phyloP scores from a whole-genome alignment of 2,888 invertebrate species.

The Drosophila kambysellisi region DNA sequence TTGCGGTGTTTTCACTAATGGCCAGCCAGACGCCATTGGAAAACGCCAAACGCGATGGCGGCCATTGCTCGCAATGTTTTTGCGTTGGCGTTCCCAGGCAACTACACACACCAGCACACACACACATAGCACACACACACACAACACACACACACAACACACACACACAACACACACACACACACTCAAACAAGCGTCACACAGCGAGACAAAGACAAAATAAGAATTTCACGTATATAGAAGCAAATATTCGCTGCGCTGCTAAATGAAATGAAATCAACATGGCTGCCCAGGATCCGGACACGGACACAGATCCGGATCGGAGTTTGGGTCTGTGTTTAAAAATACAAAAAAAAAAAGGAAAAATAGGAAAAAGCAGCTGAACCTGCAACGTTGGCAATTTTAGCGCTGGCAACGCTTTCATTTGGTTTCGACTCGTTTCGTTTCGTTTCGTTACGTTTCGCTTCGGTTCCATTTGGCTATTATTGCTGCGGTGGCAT shows the following conservation, averaged over 20 bases:
- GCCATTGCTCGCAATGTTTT: conserved; percentile 67
- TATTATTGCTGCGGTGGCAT: conserved; percentile 28
- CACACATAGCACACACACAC: neutral
- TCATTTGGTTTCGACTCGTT: conserved; percentile 54
- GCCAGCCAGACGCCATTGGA: conserved; percentile 71
- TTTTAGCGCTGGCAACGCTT: conserved; percentile 61
- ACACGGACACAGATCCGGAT: conserved; percentile 21
- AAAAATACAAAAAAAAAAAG: conserved; percentile 3
- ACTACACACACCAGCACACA: conserved; percentile 26
- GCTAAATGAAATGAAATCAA: conserved; percentile 79
- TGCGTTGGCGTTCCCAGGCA: conserved; percentile 62
- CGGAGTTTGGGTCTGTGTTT: conserved; percentile 7
- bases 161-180: conserved; percentile 1
- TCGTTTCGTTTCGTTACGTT: conserved; percentile 32
- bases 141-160: conserved; percentile 13
- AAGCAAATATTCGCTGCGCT: conserved; percentile 34
- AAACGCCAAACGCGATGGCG: conserved; percentile 51
- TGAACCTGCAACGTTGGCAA: conserved; percentile 75
- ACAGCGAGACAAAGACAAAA: conserved; percentile 42
- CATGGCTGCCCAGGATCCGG: conserved; percentile 71
- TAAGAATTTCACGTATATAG: conserved; percentile 35
- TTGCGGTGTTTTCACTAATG: conserved; percentile 53
- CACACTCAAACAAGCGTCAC: neutral
- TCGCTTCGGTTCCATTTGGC: conserved; percentile 31
- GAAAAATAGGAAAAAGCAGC: neutral